Evolutionary conservation across 1,140 invertebrate genomes (phyloP), one percentile per base, ranked within the genome.

Genomic region (Drosophila sp.): DNA sequence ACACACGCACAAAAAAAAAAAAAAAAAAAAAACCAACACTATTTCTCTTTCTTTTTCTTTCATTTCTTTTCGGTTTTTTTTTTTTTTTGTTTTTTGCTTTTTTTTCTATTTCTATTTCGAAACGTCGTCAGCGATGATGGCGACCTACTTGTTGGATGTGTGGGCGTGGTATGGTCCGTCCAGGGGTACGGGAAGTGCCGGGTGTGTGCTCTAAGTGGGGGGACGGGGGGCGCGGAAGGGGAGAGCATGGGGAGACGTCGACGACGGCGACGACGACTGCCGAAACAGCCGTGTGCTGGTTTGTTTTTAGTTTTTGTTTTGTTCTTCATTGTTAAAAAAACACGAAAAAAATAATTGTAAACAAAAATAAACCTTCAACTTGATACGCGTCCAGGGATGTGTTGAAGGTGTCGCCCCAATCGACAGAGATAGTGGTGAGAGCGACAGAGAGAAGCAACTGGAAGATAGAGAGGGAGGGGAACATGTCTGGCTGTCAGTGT

Each of bases 311-410:
- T 66, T 81, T 60, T 70, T 76, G 50, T 77, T 76, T 47, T 70
- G 29, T 54, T 67, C 44, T 41, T 72, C 60, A 73, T 80, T 80
- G 74, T 68, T 85, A 66, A 74, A 72, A 66, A 71, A 67, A 62
- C 40, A 55, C 60, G 50, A 66, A 73, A 69, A 54, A 76, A 75
- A 82, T 80, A 66, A 84, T 89, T 89, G 79, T 91, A 90, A 91
- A 91, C 86, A 91, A 91, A 91, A 90, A 90, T 91, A 91, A 91
- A 91, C 90, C 90, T 91, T 91, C 90, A 91, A 91, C 90, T 91
- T 91, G 90, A 87, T 91, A 78, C 73, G 86, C 76, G 80, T 85
- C 90, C 90, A 91, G 90, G 90, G 90, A 91, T 91, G 68, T 85
- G 79, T 86, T 84, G 81, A 90, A 89, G 84, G 85, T 90, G 85